phyloP scores from a whole-genome alignment of 2,888 invertebrate species.

The Notodonta dromedarius region DNA sequence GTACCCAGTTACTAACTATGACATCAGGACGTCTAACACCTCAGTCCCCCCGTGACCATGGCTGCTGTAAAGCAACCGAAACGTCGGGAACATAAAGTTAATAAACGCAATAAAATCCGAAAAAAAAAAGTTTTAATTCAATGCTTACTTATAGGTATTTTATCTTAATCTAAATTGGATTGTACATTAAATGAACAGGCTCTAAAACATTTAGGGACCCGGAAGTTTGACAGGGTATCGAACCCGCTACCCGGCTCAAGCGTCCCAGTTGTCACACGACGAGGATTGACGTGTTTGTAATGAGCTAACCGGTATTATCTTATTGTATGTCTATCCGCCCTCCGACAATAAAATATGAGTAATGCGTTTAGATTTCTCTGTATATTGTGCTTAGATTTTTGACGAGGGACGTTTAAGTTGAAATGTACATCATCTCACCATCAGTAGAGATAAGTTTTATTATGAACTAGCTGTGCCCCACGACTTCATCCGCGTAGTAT shows the following conservation, averaged over 20 bases:
- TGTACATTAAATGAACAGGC: background rate
- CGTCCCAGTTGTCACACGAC: slow-evolving; percentile 32
- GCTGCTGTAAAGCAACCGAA: too few relatives aligned
- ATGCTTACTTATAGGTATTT: too few relatives aligned
- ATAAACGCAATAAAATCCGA: too few relatives aligned
- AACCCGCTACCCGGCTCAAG: slow-evolving; percentile 30
- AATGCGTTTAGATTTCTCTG: background rate
- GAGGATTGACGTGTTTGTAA: slow-evolving; percentile 4
- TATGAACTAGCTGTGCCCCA: too few relatives aligned
- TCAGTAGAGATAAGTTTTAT: too few relatives aligned
- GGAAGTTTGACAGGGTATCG: slow-evolving; percentile 29
- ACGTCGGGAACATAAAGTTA: too few relatives aligned
- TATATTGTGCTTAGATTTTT: too few relatives aligned
- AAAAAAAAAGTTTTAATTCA: too few relatives aligned
- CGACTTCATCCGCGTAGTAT: too few relatives aligned
- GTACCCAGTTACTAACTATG: too few relatives aligned
- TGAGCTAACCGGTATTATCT: background rate
- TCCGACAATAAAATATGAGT: background rate
- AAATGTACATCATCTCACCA: background rate
- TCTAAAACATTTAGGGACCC: background rate
- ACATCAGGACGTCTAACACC: too few relatives aligned
- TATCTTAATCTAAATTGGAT: background rate
- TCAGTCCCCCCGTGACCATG: too few relatives aligned
- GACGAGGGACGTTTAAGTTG: background rate
- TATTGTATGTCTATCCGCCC: background rate